Base-by-base conservation (phyloP, 2,888 invertebrate genomes). In the Argynnis bischoffii region DNA sequence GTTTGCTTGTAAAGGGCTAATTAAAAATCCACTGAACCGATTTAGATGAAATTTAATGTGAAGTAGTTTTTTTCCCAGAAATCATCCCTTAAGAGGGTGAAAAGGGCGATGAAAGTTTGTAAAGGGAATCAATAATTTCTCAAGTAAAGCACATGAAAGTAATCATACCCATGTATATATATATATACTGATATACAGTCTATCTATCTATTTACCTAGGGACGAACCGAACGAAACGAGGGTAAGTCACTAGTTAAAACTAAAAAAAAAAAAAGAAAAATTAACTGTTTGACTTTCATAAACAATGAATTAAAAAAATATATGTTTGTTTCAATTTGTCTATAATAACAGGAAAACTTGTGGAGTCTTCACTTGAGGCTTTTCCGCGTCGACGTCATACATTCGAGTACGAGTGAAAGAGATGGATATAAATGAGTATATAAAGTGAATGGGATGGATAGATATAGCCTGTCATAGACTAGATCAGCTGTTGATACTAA, bases 391-490 rank as follows among this genome's bases (percentile, higher is more conserved):
- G 64, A 69, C 65, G 54, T 67, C 63, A 55, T 61, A 54, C 70
- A 64, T 63, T 69, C 50, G 64, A 57, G 54, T 63, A 63, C 61
- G 69, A 56, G 50, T n/a, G 64, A 69, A 6, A 60, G 67, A 53
- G 71, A 72, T 3, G 16, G 50, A 13, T 51, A 57, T 46, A 60
- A 18, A 31, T 48, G 54, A 41, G 31, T 16, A 35, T 51, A 46
- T 31, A 57, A 79, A 63, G 48, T 68, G 81, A 86, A 70, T 73
- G 79, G 77, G 86, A 82, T 71, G 74, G 73, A 79, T 79, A 84
- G 35, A 64, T 61, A 51, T 41, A 79, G 83, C 85, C 84, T 79
- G 76, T 67, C 82, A 82, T 70, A 84, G 87, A 87, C 60, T 79
- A 50, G 15, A 53, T 41, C 56, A 41, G 13, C 11, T 47, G 26